Conservation (phyloP, 2,888 invertebrate genomes). For the Rutpela maculata region DNA sequence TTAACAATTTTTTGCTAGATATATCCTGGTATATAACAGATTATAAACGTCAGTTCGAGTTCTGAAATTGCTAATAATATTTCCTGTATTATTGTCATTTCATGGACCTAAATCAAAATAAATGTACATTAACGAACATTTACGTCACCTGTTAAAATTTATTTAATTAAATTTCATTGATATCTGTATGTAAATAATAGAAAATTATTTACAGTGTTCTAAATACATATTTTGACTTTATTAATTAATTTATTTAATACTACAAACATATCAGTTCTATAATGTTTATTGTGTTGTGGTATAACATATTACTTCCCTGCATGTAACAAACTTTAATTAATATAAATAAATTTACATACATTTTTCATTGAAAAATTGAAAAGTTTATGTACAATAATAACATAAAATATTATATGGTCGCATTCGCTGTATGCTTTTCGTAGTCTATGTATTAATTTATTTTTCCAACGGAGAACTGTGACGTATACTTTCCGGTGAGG, state of each 20-base stretch:
- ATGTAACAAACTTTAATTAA: too few relatives aligned
- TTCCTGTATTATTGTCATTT: conserved; percentile 14
- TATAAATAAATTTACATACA: neutral
- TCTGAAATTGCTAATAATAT: neutral
- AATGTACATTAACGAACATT: neutral
- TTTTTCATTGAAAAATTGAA: too few relatives aligned
- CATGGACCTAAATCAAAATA: conserved; percentile 2
- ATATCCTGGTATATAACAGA: conserved; percentile 2
- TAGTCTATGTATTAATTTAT: too few relatives aligned
- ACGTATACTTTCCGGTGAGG: too few relatives aligned
- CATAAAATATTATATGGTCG: neutral
- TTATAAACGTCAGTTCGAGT: neutral
- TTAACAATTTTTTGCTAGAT: neutral
- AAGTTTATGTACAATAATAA: neutral
- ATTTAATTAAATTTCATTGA: neutral
- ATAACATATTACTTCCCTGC: too few relatives aligned
- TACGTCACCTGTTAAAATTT: neutral
- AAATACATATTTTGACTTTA: neutral
- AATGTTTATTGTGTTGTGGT: neutral
- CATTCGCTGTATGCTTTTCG: too few relatives aligned
- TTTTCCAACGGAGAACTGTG: too few relatives aligned
- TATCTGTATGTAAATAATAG: neutral
- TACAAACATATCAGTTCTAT: neutral
- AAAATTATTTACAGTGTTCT: neutral
- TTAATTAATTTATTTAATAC: neutral